Evolutionary conservation across 1,140 invertebrate species (phyloP).

Genomic region (Aphelinus atriplicis): DNA sequence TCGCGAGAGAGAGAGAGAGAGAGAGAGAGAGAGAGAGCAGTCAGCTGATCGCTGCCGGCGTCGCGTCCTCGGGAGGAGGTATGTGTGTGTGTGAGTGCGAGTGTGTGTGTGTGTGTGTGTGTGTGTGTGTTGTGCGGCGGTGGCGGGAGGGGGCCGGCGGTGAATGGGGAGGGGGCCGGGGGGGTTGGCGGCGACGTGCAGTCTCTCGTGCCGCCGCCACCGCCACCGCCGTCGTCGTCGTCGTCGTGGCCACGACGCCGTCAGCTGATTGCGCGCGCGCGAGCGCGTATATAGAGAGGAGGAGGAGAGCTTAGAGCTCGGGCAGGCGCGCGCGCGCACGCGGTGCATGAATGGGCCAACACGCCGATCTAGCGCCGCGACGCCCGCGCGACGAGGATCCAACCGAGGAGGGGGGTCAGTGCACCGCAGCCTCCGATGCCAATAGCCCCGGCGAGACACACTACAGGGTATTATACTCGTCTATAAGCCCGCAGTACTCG

Average conservation of each 20-base stretch:
- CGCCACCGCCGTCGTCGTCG: too few species aligned
- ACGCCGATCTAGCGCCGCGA: too few species aligned
- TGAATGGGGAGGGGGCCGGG: conserved; percentile 25
- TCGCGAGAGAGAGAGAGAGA: neutral
- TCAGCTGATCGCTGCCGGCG: conserved; percentile 53
- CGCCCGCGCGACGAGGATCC: conserved; percentile 8
- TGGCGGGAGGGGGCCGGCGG: conserved; percentile 30
- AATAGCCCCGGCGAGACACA: too few species aligned
- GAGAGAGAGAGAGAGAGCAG: conserved; percentile 29
- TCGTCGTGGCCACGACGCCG: too few species aligned
- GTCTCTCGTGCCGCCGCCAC: conserved; percentile 2
- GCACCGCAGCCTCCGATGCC: neutral
- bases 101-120: too few species aligned
- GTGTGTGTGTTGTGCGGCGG: too few species aligned
- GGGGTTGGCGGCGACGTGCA: conserved; percentile 36
- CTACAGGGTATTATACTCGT: too few species aligned
- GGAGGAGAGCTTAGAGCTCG: conserved; percentile 12
- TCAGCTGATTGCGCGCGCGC: neutral
- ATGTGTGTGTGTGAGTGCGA: neutral
- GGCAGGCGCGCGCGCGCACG: neutral
- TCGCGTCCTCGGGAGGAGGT: conserved; percentile 43
- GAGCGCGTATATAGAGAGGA: conserved; percentile 15
- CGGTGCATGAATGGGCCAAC: too few species aligned
- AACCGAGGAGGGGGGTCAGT: conserved; percentile 38
- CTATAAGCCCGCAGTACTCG: too few species aligned